Base-by-base conservation (phyloP, 35 echinoderm and acorn worm genomes). In the Apostichopus californicus region DNA sequence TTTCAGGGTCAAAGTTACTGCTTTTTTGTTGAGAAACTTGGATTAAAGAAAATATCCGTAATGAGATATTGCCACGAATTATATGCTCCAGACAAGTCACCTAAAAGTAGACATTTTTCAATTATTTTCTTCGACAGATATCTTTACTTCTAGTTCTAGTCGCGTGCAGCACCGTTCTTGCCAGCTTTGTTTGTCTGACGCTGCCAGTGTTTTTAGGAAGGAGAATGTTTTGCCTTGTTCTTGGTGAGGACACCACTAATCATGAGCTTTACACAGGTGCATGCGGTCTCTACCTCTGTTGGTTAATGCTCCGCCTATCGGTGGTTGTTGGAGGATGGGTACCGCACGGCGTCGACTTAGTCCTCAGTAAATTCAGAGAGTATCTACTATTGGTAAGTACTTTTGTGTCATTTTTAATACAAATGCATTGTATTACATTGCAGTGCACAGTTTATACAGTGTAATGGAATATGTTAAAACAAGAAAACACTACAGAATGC, bases 181-280 rank as follows among this genome's bases (percentile, higher is more conserved):
- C 95, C 77, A 99, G 97, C 73, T 92, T 99, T 34, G 54, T 99
- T 14, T 96, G 97, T 86, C 86, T 99, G 6, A 99, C 97, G 2
- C 70, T 99, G 12, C 97, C 97, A 55, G 97, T 99, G 15, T 85
- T 83, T 24, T 68, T 99, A 55, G 97, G 97, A 56, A 91, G 97
- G 15, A 82, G 81, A 24, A 90, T 99, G 26, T 96, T 99, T 93
- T 91, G 87, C 26, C 56, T 99, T 21, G 92, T 95, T 80, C 90
- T 96, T 64, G 97, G 95, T 77, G 89, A 91, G 9, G 93, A 92
- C 8, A 83, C 92, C 61, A 94, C 90, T 9, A 90, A 94, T 12
- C 97, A 99, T 92, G 97, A 99, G 89, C 93, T 99, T 9, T 99
- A 99, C 83, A 99, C 97, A 28, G 97, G 93, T 56, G 97, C 97